phyloP scores from a whole-genome alignment of 2,113 vertebrate species.

The Actenoides lindsayi region DNA sequence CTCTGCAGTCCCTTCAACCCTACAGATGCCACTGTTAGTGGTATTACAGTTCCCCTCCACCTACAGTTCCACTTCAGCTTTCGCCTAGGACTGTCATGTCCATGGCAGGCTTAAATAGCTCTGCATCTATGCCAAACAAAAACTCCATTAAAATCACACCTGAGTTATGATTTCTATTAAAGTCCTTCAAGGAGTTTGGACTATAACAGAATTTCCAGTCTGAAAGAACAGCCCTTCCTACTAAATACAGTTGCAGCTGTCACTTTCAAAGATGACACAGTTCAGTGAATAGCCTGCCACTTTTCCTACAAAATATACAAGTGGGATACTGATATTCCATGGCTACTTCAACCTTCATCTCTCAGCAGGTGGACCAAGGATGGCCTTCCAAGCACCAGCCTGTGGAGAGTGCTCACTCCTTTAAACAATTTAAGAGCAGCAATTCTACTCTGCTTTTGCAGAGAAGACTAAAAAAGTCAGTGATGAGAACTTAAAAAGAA shows the following conservation, averaged over 20 bases:
- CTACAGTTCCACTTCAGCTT: neutral
- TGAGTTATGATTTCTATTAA: neutral
- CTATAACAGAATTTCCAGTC: neutral
- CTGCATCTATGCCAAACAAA: neutral
- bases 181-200: neutral
- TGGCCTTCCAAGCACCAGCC: neutral
- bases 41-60: neutral
- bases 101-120: neutral
- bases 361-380: neutral
- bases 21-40: neutral
- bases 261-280: neutral
- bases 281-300: neutral
- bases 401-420: neutral
- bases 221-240: neutral
- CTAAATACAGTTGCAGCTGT: neutral
- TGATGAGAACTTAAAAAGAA: neutral
- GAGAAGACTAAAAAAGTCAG: neutral
- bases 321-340: neutral
- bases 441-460: neutral
- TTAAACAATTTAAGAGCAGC: neutral
- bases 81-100: neutral
- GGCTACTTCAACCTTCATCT: neutral
- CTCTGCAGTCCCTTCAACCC: neutral
- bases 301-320: neutral
- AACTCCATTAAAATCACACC: neutral